These are phyloP conservation scores for Ploceus nigricollis DNA, from an alignment of 2,113 vertebrate species.

Conservation along the genomic window DNA sequence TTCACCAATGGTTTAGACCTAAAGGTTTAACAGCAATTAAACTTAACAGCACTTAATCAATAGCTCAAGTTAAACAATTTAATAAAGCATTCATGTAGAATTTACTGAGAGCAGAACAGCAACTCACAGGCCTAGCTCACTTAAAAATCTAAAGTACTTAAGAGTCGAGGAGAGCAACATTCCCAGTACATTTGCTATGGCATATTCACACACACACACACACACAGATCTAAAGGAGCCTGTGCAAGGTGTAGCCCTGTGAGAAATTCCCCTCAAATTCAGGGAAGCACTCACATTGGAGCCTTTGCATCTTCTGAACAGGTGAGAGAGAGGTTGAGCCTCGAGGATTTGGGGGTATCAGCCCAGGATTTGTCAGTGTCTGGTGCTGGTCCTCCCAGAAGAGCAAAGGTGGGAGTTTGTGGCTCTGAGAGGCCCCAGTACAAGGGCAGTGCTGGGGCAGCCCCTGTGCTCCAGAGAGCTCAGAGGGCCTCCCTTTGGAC, in stretches of 20 bases:
- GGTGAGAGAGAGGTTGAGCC: background rate
- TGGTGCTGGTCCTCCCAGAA: background rate
- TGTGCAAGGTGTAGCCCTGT: background rate
- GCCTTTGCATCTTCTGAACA: background rate
- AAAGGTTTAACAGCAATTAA: background rate
- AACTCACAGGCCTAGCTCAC: background rate
- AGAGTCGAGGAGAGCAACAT: background rate
- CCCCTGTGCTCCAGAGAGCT: background rate
- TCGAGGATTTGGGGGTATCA: background rate
- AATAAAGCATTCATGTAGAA: background rate
- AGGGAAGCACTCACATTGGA: fast-evolving
- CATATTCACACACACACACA: background rate
- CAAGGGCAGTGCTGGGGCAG: background rate
- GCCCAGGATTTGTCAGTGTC: background rate
- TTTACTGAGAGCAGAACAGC: background rate
- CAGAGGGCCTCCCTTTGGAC: background rate
- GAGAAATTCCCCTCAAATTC: background rate
- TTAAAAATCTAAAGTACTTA: background rate
- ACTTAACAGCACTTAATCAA: background rate
- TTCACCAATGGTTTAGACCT: background rate
- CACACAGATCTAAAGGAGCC: background rate
- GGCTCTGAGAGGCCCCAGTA: background rate
- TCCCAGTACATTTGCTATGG: no score
- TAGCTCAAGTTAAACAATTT: background rate
- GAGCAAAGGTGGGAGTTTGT: background rate